Base-by-base conservation (phyloP, 2,113 vertebrate species). In the Bucco capensis region DNA sequence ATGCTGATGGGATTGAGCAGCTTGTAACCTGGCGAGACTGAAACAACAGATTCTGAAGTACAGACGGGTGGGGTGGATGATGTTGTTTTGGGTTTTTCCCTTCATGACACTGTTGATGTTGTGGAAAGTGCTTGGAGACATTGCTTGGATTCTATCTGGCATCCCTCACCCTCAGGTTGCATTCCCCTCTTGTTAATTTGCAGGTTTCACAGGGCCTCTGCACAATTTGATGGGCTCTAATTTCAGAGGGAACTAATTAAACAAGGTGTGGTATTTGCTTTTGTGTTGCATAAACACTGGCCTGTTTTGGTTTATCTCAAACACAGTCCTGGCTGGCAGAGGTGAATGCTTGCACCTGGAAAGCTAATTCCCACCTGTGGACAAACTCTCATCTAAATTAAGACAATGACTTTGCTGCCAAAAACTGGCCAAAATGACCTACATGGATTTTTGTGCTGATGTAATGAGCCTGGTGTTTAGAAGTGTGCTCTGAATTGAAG, bases 181-280 rank as follows among this genome's bases (percentile, higher is more conserved):
- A 2, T 86, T 91, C 37, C 51, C 61, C 47, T 49, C 0, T 23
- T 33, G 86, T 79, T 95, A 93, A 93, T 79, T 61, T 91, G 62
- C 46, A 79, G 84, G 74, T 80, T 90, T 64, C 40, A 53, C 0
- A 0, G 71, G 86, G 86, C 54, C 54, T 90, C 51, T 0, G 4
- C 71, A 76, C 56, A 42, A 76, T 64, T 78, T 89, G 75, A 47
- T 0, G 24, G 50, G 84, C 86, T 92, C 91, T 91, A 91, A 91
- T 94, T 94, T 73, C 1, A 28, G 40, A 47, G 58, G 47, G 79
- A 66, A 74, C 87, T 91, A 88, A 94, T 94, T 85, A 93, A 93
- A 46, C 54, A 8, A 47, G 91, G 91, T 5, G 31, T 46, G 66
- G 78, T 13, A 51, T 60, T 94, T 28, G 75, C 85, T 74, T 30